Base-by-base conservation (phyloP, 2,113 vertebrate species). In the Limanda limanda region DNA sequence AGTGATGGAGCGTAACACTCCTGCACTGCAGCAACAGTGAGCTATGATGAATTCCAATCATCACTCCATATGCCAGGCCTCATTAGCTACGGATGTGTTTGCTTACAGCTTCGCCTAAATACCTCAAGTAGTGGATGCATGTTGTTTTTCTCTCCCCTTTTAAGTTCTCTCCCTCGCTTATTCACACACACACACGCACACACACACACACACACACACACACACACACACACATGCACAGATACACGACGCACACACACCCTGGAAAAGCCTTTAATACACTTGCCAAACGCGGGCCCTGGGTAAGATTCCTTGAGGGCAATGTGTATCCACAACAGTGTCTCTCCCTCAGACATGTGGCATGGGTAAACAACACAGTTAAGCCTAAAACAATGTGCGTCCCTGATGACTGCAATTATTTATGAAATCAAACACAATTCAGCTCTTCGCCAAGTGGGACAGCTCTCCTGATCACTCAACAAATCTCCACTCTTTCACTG, bases 371-470 rank as follows among this genome's bases (percentile, higher is more conserved):
- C 93, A 94, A 93, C 93, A 88, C 84, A 20, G 91, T 92, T 93
- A 92, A 91, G 91, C 92, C 92, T 94, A 90, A 93, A 95, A 94
- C 93, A 94, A 94, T 92, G 92, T 72, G 74, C 24, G 89, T 93
- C 94, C 93, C 93, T 40, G 71, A 86, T 93, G 93, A 93, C 90
- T 91, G 87, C 91, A 94, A 95, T 95, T 94, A 95, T 95, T 94
- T 94, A 94, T 94, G 93, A 94, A 93, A 94, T 94, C 93, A 94
- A 94, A 95, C 94, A 94, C 82, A 92, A 92, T 89, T 87, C 82
- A 82, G 90, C 91, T 89, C 84, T 72, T 84, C 59, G 88, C 92
- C 92, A 92, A 92, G 91, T 92, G 92, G 93, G 92, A 91, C 87
- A 88, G 85, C 85, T 89, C 92, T 92, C 86, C 73, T 83, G 85